Base-by-base conservation (phyloP, 2,888 invertebrate species). In the Drosophila melanosoma region DNA sequence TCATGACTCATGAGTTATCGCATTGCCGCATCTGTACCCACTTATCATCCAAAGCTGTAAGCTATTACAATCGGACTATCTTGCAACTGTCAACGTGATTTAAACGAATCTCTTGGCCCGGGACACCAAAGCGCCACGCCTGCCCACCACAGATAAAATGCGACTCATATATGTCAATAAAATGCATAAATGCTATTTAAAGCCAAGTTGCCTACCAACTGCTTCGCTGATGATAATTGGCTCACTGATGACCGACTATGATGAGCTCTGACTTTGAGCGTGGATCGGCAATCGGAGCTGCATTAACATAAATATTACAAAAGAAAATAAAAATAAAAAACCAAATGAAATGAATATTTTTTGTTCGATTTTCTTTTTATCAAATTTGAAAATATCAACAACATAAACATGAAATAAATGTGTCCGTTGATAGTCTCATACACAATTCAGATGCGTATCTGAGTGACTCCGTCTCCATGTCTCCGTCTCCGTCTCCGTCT, bases 331-430 rank as follows among this genome's bases (percentile, higher is more conserved):
- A 3, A 11, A n/a, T 20, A 45, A 45, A 45, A 2, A 45, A 23
- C 45, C 20, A 45, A 87, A 89, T 64, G 74, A 84, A 82, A 73
- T 64, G 62, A 70, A 72, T 38, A 65, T 62, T 74, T 72, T 52
- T 69, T 29, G 51, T 74, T 51, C n/a, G 61, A 26, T 68, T 57
- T 62, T 67, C 67, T 54, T 76, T 76, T 90, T 89, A 90, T 87
- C 89, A 84, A 83, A 90, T 87, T 87, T 78, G 72, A 89, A 90
- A 85, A 87, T 85, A 87, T 90, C 89, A 90, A 83, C 89, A 90
- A 83, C 91, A 90, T 91, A 91, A 89, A 90, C 91, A 91, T 91
- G 90, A 88, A 85, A 89, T 82, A 90, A 89, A 91, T 89, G 89
- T 87, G 88, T 85, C 77, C 87, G 88, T 72, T 90, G 88, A 88